Conservation (phyloP, 2,888 invertebrate genomes). For the Meta bourneti region DNA sequence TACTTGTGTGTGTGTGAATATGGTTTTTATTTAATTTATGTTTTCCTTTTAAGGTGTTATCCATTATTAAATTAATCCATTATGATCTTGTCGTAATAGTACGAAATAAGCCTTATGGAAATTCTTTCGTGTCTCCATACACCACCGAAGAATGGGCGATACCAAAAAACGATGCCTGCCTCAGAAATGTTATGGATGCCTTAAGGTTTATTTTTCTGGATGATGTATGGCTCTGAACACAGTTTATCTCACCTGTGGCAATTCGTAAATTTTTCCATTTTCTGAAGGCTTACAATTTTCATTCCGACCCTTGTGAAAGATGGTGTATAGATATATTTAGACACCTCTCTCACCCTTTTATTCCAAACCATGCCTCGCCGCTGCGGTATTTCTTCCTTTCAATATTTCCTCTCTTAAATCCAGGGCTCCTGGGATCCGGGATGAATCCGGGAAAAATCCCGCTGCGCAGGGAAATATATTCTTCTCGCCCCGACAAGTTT, state of each 20-base stretch:
- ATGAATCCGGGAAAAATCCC: constrained; percentile 50
- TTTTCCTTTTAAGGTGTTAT: too few species aligned
- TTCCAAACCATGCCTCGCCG: not conserved
- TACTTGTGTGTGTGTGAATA: too few species aligned
- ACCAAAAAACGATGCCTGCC: not conserved
- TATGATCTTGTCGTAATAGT: too few species aligned
- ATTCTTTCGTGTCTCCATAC: not conserved
- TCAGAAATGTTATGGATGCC: not conserved
- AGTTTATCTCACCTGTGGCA: constrained; percentile 36
- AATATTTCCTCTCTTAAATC: constrained; percentile 49
- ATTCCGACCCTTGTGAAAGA: constrained; percentile 45
- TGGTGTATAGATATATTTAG: constrained; percentile 44
- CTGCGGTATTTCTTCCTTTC: constrained; percentile 37
- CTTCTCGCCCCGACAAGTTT: constrained; percentile 38
- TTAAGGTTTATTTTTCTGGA: not conserved
- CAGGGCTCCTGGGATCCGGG: constrained; percentile 41
- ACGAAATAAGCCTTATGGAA: not conserved
- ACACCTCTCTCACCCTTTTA: constrained; percentile 11
- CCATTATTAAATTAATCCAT: too few species aligned
- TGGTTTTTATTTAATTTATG: too few species aligned
- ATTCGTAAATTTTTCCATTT: constrained; percentile 38
- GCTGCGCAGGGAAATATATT: constrained; percentile 47
- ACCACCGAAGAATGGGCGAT: not conserved
- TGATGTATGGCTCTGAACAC: constrained; percentile 20
- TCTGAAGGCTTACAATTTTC: constrained; percentile 51